Conservation (phyloP, 2,888 invertebrate genomes). For the Coelopa pilipes region DNA sequence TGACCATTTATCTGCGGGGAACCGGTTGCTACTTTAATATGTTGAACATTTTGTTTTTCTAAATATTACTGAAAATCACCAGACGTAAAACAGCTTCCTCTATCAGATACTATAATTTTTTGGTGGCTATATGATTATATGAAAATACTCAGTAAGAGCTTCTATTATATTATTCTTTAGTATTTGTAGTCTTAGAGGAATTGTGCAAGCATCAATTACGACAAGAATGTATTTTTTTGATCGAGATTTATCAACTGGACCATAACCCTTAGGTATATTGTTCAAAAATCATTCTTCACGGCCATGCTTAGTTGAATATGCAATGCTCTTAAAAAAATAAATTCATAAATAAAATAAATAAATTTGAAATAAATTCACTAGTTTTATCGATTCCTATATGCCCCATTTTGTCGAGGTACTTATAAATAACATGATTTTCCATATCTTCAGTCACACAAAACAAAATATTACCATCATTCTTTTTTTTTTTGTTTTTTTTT, state of each 20-base stretch:
- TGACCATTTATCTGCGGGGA: conserved; percentile 44
- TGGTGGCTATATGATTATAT: conserved; percentile 44
- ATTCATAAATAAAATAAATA: conserved; percentile 37
- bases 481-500: conserved; percentile 37
- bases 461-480: conserved; percentile 14
- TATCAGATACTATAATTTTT: conserved; percentile 41
- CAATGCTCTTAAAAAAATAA: conserved; percentile 41
- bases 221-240: conserved; percentile 36
- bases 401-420: conserved; percentile 41
- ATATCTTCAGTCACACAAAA: conserved; percentile 38
- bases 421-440: conserved; percentile 38
- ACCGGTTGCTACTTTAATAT: conserved; percentile 42
- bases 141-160: conserved; percentile 46
- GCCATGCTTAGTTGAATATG: conserved; percentile 32
- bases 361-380: conserved; percentile 37
- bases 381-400: conserved; percentile 38
- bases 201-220: conserved; percentile 38
- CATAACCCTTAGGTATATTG: conserved; percentile 39
- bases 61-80: conserved; percentile 44
- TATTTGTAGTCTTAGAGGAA: conserved; percentile 35
- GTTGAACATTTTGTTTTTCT: conserved; percentile 37
- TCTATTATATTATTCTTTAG: conserved; percentile 31
- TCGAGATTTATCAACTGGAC: conserved; percentile 32
- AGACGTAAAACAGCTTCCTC: conserved; percentile 45
- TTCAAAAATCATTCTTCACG: conserved; percentile 35